phyloP scores from a whole-genome alignment of 2,113 vertebrate species.

The Tupaia tana region DNA sequence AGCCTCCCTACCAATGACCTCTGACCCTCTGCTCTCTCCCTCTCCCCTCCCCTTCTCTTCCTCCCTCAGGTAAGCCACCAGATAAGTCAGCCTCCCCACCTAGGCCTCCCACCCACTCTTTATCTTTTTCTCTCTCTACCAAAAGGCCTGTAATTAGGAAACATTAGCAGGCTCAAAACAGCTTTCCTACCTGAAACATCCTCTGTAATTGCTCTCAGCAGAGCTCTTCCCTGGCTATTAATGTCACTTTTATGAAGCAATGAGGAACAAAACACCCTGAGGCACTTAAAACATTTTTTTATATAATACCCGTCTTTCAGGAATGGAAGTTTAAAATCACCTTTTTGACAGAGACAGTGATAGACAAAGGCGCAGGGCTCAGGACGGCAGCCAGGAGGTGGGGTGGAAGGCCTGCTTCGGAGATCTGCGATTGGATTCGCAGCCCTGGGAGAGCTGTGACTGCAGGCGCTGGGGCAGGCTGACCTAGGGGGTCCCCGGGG shows the following conservation, averaged over 20 bases:
- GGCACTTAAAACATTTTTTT: conserved; percentile 92
- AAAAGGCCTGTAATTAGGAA: conserved; percentile 91
- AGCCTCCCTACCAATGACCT: not conserved
- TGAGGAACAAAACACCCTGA: conserved; percentile 91
- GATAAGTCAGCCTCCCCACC: conserved; percentile 65
- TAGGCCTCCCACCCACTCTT: conserved; percentile 76
- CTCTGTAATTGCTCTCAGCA: conserved; percentile 90
- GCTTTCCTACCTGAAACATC: conserved; percentile 92
- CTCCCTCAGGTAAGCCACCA: conserved; percentile 59
- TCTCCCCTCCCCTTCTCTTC: not conserved
- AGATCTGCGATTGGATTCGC: not conserved
- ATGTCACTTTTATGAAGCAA: conserved; percentile 93
- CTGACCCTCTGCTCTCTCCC: not conserved
- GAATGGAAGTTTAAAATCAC: conserved; percentile 89
- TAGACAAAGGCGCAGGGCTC: conserved; percentile 52
- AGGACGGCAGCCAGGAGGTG: not conserved
- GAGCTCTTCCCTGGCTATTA: conserved; percentile 91
- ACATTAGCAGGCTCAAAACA: conserved; percentile 91
- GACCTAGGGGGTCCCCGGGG: not conserved
- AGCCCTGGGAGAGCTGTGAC: not conserved
- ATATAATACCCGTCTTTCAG: conserved; percentile 88
- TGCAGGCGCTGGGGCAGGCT: not conserved
- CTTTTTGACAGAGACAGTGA: conserved; percentile 81
- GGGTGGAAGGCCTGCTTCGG: not conserved
- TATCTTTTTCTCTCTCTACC: conserved; percentile 83